These are phyloP conservation scores for Geophilus truncorum DNA, from an alignment of 2,888 invertebrate species.

Conservation along the genomic window DNA sequence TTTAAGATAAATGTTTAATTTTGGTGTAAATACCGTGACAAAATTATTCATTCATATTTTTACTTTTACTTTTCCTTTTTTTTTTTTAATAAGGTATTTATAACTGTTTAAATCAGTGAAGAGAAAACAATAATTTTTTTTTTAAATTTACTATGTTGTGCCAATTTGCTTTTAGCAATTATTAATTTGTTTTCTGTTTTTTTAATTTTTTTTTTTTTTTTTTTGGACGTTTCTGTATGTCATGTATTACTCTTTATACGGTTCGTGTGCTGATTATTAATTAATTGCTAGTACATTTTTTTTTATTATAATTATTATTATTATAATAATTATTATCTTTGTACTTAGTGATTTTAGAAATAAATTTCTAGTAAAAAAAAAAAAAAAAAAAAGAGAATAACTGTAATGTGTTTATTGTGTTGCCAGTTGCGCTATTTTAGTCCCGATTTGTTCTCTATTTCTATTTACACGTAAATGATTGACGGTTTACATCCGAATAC, in stretches of 20 bases:
- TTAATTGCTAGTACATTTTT: neutral
- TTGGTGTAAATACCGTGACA: neutral
- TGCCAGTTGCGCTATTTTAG: no score
- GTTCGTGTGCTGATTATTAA: neutral
- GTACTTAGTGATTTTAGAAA: slow-evolving; percentile 18
- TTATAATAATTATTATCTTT: neutral
- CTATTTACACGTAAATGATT: no score
- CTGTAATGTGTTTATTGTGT: no score
- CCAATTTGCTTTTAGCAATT: neutral
- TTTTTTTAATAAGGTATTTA: neutral
- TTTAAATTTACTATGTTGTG: neutral
- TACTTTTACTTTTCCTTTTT: neutral
- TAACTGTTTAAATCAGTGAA: neutral
- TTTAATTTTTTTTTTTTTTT: no score
- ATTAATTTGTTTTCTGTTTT: no score
- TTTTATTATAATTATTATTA: neutral
- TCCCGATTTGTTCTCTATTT: no score
- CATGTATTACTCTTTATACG: slow-evolving; percentile 1
- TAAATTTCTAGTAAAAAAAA: neutral
- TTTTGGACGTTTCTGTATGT: neutral
- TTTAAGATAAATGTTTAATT: neutral
- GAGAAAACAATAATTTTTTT: neutral
- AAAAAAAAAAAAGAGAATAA: neutral
- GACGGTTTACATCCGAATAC: no score
- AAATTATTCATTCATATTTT: neutral